These are phyloP conservation scores for Picathartes gymnocephalus DNA, from an alignment of 2,113 vertebrate species.

Conservation along the genomic window DNA sequence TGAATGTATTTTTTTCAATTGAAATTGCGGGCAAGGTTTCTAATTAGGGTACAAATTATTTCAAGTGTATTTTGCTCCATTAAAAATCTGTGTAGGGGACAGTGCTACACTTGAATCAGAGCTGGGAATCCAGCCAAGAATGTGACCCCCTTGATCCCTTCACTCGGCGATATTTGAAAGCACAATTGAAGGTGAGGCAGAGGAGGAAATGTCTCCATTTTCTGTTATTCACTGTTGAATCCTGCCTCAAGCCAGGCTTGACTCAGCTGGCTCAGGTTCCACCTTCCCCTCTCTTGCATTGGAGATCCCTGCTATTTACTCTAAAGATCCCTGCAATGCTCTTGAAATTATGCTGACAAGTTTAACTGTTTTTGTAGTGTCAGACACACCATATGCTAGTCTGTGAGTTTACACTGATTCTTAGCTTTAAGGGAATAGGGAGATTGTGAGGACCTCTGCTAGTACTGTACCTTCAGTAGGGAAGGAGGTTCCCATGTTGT, in stretches of 20 bases:
- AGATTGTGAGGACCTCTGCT: not conserved
- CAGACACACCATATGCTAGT: not conserved
- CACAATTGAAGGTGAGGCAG: not conserved
- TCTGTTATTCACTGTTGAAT: not conserved
- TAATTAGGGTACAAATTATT: constrained; percentile 38
- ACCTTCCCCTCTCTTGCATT: not conserved
- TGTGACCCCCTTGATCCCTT: not conserved
- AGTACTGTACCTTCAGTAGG: not conserved
- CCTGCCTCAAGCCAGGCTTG: not conserved
- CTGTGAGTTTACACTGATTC: not conserved
- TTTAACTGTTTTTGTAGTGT: not conserved
- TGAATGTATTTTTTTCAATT: not conserved
- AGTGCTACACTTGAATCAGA: not conserved
- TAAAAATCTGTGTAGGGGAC: not conserved
- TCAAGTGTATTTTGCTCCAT: not conserved
- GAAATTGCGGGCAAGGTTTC: constrained; percentile 1
- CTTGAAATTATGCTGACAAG: not conserved
- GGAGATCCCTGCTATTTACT: not conserved
- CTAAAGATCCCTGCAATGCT: not conserved
- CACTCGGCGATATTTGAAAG: not conserved
- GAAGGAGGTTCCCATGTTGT: not conserved
- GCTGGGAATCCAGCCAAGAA: constrained; percentile 40
- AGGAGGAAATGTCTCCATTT: constrained; percentile 33
- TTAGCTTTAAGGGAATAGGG: not conserved
- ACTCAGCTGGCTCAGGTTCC: not conserved